Evolutionary conservation across 2,113 vertebrate species (phyloP), one percentile per base, ranked within the genome.

Genomic region (Acrocephalus arundinaceus): DNA sequence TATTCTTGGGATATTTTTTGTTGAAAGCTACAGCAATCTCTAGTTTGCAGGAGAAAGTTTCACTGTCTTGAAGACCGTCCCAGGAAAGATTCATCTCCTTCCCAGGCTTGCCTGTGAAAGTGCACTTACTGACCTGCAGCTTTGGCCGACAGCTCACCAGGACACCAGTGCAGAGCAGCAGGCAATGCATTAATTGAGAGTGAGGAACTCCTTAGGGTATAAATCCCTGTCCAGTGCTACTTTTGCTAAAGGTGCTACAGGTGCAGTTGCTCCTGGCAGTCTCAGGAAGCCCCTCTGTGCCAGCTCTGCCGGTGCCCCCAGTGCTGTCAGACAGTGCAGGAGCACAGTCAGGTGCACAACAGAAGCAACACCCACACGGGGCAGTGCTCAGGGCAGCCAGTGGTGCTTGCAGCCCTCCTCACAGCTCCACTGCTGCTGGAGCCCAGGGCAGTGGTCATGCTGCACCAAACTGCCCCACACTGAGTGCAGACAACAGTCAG

Each of bases 381-480:
- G 22, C 71, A 55, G 39, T 1, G 3, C 11, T 25, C 58, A 18
- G 52, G 39, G n/a, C 31, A 46, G 63, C 16, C 5, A 2, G 14
- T 1, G 7, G 27, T 55, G n/a, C 46, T 15, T 10, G 24, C 43
- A 66, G 31, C 33, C 11, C 33, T 79, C 15, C 27, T 27, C 37
- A 79, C 39, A 59, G 31, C 57, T 30, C 28, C 23, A 10, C 13
- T 9, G 67, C 48, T 62, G 72, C 33, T 58, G 48, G 19, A 55
- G 13, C 30, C 48, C 39, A 5, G n/a, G 23, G 13, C 23, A 77
- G 23, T 0, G 2, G 52, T 9, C 37, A 4, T 2, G 11, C 35
- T 59, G 35, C 63, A 11, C 25, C n/a, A 31, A 37, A 11, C 30
- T 62, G 61, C 41, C 19, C 33, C 28, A 6, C 3, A 7, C 6